These are phyloP conservation scores for Bolinopsis microptera DNA, from an alignment of 37 sponge, comb jelly and placozoan species.

Conservation along the genomic window DNA sequence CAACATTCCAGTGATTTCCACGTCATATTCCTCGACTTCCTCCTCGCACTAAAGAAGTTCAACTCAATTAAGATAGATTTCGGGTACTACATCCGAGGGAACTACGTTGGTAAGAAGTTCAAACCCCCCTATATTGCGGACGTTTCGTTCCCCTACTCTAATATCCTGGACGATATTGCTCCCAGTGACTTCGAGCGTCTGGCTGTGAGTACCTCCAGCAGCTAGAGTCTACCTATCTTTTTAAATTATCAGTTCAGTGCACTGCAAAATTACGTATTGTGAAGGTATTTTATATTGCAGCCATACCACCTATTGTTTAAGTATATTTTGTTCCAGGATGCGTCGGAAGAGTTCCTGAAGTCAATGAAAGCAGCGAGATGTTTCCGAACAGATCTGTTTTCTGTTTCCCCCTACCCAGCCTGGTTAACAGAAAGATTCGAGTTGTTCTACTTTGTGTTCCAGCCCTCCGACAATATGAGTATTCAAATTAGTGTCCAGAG, in stretches of 20 bases:
- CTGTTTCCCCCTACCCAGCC: not conserved
- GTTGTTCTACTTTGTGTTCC: not conserved
- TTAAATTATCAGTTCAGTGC: too few species aligned
- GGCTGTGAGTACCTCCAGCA: not conserved
- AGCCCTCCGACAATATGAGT: not conserved
- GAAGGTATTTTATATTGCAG: not conserved
- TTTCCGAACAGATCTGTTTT: conserved; percentile 37
- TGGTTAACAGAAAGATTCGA: not conserved
- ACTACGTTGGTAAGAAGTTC: not conserved
- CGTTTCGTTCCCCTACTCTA: conserved; percentile 48
- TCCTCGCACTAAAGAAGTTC: conserved; percentile 8
- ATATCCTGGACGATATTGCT: not conserved
- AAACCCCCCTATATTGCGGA: conserved; percentile 10
- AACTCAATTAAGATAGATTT: not conserved
- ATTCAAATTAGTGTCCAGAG: conserved; percentile 38
- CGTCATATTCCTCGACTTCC: conserved; percentile 24
- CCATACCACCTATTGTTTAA: not conserved
- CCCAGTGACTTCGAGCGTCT: not conserved
- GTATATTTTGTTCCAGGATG: not conserved
- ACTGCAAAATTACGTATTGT: not conserved
- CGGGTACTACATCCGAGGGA: not conserved
- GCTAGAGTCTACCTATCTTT: too few species aligned
- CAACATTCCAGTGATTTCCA: not conserved
- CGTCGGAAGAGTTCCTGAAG: not conserved
- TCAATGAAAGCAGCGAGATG: not conserved